phyloP scores from a whole-genome alignment of 2,888 invertebrate genomes.

The Eupeodes latifasciatus region DNA sequence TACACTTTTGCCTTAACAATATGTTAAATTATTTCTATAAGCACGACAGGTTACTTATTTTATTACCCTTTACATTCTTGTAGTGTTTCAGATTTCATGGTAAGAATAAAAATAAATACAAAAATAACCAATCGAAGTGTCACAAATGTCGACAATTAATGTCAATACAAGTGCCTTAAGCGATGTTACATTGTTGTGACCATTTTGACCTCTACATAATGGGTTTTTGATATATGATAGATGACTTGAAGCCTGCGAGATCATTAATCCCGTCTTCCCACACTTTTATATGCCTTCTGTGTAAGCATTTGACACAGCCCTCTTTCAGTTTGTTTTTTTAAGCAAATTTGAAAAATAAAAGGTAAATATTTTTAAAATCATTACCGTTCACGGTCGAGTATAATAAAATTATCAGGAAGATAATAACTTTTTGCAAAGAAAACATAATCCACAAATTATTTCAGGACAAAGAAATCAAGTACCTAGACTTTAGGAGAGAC shows the following conservation, averaged over 20 bases:
- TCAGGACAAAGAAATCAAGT: conserved; percentile 2
- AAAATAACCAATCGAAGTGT: conserved; percentile 45
- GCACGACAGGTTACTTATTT: conserved; percentile 35
- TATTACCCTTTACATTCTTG: conserved; percentile 32
- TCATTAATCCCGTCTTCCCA: conserved; percentile 58
- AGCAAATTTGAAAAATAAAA: background rate
- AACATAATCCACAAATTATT: background rate
- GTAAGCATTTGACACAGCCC: background rate
- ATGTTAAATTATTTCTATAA: conserved; percentile 41
- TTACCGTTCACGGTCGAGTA: conserved; percentile 9
- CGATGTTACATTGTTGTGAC: conserved; percentile 40
- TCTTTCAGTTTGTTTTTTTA: background rate
- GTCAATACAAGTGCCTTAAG: conserved; percentile 65
- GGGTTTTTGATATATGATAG: conserved; percentile 18
- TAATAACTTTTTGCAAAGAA: conserved; percentile 1
- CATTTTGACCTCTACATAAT: conserved; percentile 21
- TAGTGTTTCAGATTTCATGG: conserved; percentile 41
- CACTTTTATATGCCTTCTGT: background rate
- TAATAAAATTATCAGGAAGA: background rate
- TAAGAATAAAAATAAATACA: conserved; percentile 12
- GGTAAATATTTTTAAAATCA: conserved; percentile 9
- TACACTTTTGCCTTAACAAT: conserved; percentile 25
- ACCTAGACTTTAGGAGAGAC: background rate
- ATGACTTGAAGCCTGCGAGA: conserved; percentile 40
- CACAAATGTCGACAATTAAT: conserved; percentile 67